phyloP scores from a whole-genome alignment of 2,888 invertebrate genomes.

The Myathropa florea region DNA sequence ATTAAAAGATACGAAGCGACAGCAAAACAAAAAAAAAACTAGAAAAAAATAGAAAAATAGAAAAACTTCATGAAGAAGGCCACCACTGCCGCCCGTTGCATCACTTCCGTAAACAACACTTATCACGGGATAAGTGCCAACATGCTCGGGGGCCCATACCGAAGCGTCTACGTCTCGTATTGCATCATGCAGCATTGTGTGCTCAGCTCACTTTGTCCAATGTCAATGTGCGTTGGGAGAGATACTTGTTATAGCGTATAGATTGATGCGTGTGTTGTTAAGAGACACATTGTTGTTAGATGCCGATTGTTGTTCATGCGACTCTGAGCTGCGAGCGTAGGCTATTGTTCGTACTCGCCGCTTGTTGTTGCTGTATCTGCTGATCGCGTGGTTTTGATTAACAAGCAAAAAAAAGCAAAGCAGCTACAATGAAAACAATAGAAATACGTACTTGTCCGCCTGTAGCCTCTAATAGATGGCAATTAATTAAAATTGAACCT shows the following conservation, averaged over 20 bases:
- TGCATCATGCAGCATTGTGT: constrained; percentile 42
- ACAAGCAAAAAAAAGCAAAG: neutral
- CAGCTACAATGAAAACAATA: constrained; percentile 9
- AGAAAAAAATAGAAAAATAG: neutral
- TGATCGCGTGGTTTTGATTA: constrained; percentile 67
- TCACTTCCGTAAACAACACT: constrained; percentile 69
- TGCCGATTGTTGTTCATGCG: neutral
- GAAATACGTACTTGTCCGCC: constrained; percentile 6
- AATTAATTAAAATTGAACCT: constrained; percentile 42
- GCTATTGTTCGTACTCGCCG: neutral
- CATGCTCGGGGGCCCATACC: constrained; percentile 18
- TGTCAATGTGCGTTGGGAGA: constrained; percentile 59
- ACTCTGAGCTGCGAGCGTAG: neutral
- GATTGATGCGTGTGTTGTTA: constrained; percentile 51
- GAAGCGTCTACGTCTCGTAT: constrained; percentile 16
- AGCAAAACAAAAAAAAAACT: neutral
- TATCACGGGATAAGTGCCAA: constrained; percentile 65
- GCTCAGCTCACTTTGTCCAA: constrained; percentile 51
- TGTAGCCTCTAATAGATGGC: constrained; percentile 8
- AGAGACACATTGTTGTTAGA: constrained; percentile 7
- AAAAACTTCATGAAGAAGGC: constrained; percentile 40
- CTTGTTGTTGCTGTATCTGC: constrained; percentile 13
- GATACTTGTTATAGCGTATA: constrained; percentile 32
- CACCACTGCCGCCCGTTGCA: constrained; percentile 59
- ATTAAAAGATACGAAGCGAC: neutral